Conservation (phyloP, 2,888 invertebrate genomes). For the Mechanitis messenoides region DNA sequence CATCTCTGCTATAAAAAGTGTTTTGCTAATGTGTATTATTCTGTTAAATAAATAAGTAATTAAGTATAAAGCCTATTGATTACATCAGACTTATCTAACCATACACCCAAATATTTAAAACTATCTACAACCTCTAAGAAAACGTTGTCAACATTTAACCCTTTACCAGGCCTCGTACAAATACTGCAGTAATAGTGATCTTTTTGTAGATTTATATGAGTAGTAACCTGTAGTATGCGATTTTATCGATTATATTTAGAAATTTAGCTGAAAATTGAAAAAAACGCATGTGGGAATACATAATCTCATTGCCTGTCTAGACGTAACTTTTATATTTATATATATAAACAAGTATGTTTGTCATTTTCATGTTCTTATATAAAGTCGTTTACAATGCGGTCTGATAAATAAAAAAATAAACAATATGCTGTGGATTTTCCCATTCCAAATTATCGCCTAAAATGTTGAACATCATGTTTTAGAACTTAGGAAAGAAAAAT, state of each 20-base stretch:
- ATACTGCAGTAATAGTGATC: not conserved
- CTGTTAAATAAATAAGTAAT: no score
- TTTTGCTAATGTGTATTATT: no score
- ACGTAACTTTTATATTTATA: conserved; percentile 8
- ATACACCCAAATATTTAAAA: no score
- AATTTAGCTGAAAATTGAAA: conserved; percentile 12
- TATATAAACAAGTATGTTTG: conserved; percentile 11
- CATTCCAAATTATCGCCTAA: no score
- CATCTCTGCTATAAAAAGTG: no score
- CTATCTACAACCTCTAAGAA: no score
- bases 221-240: conserved; percentile 9
- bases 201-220: conserved; percentile 4
- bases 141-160: not conserved
- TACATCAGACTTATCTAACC: no score
- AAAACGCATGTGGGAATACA: conserved; percentile 18
- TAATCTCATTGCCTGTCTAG: conserved; percentile 14
- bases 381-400: not conserved
- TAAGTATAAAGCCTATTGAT: no score
- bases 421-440: no score
- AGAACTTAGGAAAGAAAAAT: no score
- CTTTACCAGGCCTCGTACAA: conserved; percentile 3
- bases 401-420: no score
- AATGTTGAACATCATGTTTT: no score
- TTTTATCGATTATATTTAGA: conserved; percentile 13
- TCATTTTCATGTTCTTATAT: not conserved